phyloP scores from a whole-genome alignment of 2,888 invertebrate species.

The Hyppa rectilinea region DNA sequence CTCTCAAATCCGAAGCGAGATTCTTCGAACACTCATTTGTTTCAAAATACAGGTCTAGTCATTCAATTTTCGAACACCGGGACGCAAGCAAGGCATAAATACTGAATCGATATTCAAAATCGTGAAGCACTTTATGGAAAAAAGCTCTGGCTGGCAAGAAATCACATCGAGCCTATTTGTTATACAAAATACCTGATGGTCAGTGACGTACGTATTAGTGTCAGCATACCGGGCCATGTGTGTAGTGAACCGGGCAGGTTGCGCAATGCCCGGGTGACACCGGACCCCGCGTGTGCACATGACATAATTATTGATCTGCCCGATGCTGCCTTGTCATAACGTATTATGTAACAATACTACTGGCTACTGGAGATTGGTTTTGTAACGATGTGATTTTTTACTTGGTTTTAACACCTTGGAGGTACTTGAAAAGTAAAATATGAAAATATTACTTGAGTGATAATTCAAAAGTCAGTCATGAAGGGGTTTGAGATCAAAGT shows the following conservation, averaged over 20 bases:
- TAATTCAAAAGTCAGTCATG: neutral
- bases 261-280: conserved; percentile 72
- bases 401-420: neutral
- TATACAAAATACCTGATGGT: conserved; percentile 12
- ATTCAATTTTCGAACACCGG: neutral
- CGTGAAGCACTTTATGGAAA: neutral
- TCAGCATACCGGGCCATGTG: conserved; percentile 73
- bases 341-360: conserved; percentile 67
- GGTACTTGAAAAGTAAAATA: neutral
- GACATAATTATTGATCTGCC: conserved; percentile 77
- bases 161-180: neutral
- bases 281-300: conserved; percentile 72
- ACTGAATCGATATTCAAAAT: conserved; percentile 18
- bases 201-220: conserved; percentile 61
- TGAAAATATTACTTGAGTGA: neutral
- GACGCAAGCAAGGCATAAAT: neutral
- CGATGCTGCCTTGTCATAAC: conserved; percentile 72
- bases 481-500: neutral
- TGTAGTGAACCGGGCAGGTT: conserved; percentile 71
- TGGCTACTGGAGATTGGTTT: conserved; percentile 37
- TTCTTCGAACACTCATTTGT: neutral
- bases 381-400: conserved; percentile 30
- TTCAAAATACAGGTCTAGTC: neutral
- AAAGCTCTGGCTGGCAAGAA: conserved; percentile 1
- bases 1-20: neutral